Percentiles rank a stretch among this genome's conserved stretches.
Evolutionary conservation across 1,140 invertebrate genomes (phyloP).

Genomic region (Hesperophylax magnus): DNA sequence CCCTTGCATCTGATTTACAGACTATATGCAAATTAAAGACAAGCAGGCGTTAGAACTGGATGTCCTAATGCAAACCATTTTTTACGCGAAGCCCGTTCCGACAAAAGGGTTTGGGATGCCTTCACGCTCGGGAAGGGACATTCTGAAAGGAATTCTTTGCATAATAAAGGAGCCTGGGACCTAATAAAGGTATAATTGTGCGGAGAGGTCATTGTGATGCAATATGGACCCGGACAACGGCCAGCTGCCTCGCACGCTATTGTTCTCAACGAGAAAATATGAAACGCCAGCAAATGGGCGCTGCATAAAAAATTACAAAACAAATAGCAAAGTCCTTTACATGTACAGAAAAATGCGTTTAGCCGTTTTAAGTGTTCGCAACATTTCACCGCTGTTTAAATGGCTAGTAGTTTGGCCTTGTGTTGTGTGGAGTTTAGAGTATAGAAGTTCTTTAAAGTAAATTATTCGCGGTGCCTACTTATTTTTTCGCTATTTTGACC

Average conservation of each 20-base stretch:
- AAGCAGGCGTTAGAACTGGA: conserved; percentile 2
- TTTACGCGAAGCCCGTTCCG: conserved; percentile 5
- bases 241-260: conserved; percentile 5
- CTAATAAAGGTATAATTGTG: conserved; percentile 36
- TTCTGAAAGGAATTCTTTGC: conserved; percentile 35
- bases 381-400: too few relatives aligned
- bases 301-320: background rate
- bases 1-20: background rate
- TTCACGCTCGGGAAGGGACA: conserved; percentile 9
- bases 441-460: background rate
- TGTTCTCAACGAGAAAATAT: background rate
- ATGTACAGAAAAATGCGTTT: background rate
- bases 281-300: conserved; percentile 6
- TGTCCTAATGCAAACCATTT: conserved; percentile 3
- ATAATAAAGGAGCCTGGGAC: conserved; percentile 31
- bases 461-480: conserved; percentile 1
- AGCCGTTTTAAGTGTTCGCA: background rate
- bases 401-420: too few relatives aligned
- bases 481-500: conserved; percentile 12
- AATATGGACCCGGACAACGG: conserved; percentile 30
- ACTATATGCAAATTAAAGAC: conserved; percentile 30
- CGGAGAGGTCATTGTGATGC: conserved; percentile 37
- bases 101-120: conserved; percentile 31
- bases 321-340: background rate
- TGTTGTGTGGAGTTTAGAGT: too few relatives aligned